Evolutionary conservation across 2,113 vertebrate genomes (phyloP).

Genomic region (Ictalurus furcatus): DNA sequence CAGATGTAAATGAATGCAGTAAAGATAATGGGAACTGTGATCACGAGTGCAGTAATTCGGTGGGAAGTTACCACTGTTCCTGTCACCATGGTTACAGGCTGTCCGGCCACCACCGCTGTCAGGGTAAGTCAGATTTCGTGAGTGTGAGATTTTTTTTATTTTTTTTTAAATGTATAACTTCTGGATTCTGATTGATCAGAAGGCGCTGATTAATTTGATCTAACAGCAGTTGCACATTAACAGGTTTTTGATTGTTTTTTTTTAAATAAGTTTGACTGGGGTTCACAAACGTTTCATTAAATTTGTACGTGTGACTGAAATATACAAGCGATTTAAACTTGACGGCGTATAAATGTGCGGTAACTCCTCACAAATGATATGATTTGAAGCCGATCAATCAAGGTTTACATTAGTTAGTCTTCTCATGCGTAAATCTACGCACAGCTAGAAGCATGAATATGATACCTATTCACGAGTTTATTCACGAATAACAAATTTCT

Average conservation of each 20-base stretch:
- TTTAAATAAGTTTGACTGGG: not conserved
- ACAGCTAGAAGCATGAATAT: not conserved
- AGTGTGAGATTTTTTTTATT: no score
- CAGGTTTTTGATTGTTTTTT: no score
- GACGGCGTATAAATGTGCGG: not conserved
- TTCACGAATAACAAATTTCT: not conserved
- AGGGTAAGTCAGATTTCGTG: constrained; percentile 72
- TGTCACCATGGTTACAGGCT: constrained; percentile 82
- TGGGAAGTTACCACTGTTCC: constrained; percentile 87
- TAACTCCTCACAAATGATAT: not conserved
- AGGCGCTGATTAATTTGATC: not conserved
- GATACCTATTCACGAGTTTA: not conserved
- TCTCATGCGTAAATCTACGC: not conserved
- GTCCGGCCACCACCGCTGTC: constrained; percentile 75
- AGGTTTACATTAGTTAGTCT: not conserved
- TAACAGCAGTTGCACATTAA: not conserved
- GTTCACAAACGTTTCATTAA: not conserved
- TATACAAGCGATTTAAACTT: not conserved
- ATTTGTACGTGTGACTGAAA: not conserved
- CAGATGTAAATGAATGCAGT: constrained; percentile 90
- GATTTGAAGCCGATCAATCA: not conserved
- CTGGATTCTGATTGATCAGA: not conserved
- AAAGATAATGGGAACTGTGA: constrained; percentile 81
- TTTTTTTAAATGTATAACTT: not conserved
- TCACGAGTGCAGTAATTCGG: constrained; percentile 86